Percentiles rank a stretch among this genome's conserved stretches.
These are phyloP conservation scores for Lycocorax pyrrhopterus DNA, from an alignment of 2,113 vertebrate species.

Conservation along the genomic window DNA sequence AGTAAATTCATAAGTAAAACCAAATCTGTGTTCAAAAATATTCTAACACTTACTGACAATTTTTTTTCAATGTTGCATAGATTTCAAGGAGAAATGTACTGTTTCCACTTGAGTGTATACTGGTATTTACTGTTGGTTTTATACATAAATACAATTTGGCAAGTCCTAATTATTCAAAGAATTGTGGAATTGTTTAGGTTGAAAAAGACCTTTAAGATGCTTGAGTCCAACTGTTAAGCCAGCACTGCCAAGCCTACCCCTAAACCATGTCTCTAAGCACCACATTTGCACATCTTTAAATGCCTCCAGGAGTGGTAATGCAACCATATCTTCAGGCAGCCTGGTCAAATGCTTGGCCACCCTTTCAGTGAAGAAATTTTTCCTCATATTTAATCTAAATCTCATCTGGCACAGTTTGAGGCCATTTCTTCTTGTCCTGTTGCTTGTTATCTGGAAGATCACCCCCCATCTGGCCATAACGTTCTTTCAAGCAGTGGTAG, in stretches of 20 bases:
- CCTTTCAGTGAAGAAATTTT: background rate
- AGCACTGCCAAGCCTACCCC: background rate
- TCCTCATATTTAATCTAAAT: background rate
- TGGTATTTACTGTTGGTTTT: background rate
- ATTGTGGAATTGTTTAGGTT: background rate
- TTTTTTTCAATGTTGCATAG: background rate
- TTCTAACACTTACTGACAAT: background rate
- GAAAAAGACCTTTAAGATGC: background rate
- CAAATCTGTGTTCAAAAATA: background rate
- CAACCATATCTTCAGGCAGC: too few species aligned
- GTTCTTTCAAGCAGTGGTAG: background rate
- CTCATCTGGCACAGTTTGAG: background rate
- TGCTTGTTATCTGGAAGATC: background rate
- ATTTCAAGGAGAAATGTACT: background rate
- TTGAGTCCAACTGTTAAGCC: background rate
- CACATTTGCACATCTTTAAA: accelerated
- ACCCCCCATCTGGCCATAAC: accelerated
- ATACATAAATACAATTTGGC: background rate
- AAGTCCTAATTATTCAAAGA: background rate
- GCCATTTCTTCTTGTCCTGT: background rate
- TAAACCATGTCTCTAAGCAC: background rate
- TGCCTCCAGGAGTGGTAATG: background rate
- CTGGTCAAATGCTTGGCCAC: background rate
- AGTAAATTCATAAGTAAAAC: background rate
- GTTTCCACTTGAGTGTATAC: background rate